Evolutionary conservation across 2,797 vertebrate species (phyloP).

Genomic region (Monodelphis domestica): DNA sequence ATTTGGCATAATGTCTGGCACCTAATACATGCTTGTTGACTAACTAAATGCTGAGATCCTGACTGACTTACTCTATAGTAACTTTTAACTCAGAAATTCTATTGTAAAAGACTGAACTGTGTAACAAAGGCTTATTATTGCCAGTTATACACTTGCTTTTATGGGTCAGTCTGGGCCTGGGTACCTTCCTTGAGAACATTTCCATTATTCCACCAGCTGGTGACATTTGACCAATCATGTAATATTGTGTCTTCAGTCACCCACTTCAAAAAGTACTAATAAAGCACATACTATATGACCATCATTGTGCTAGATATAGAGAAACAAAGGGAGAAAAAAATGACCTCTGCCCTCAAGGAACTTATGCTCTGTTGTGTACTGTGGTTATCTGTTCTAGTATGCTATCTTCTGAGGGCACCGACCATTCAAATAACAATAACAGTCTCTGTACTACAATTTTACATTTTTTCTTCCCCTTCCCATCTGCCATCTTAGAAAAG

Average conservation of each 20-base stretch:
- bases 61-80: neutral
- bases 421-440: neutral
- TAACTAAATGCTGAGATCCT: neutral
- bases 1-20: neutral
- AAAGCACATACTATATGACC: neutral
- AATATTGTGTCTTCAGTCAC: neutral
- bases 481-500: neutral
- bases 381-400: neutral
- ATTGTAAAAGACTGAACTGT: neutral
- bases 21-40: neutral
- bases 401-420: neutral
- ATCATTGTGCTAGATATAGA: neutral
- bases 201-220: neutral
- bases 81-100: neutral
- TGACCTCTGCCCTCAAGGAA: too few species aligned
- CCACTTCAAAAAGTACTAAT: neutral
- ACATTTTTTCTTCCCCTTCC: neutral
- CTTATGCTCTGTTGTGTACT: neutral
- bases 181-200: neutral
- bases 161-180: neutral
- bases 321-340: neutral
- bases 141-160: neutral
- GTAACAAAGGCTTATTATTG: neutral
- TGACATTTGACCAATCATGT: fast-evolving
- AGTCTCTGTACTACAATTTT: neutral